Percentiles rank a stretch among this genome's conserved stretches.
Evolutionary conservation across 2,113 vertebrate species (phyloP).

Genomic region (Rhynchomys soricoides): DNA sequence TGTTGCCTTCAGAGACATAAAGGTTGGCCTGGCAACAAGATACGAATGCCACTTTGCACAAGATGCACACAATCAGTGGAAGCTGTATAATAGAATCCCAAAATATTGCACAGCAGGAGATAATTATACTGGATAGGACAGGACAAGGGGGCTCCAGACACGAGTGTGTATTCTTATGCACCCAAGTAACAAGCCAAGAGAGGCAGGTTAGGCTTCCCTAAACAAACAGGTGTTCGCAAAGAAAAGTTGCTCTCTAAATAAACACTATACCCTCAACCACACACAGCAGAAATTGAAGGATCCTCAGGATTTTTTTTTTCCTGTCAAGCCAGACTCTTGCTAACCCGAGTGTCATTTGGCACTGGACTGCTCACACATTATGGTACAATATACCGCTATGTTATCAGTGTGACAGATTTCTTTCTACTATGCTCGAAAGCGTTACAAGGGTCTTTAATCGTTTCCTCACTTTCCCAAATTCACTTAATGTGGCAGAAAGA

Average conservation of each 20-base stretch:
- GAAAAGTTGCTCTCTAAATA: background rate
- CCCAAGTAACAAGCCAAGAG: background rate
- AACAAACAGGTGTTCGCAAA: background rate
- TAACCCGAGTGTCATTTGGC: background rate
- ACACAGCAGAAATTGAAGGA: background rate
- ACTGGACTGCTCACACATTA: background rate
- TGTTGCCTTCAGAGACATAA: background rate
- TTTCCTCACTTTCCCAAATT: background rate
- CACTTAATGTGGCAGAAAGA: background rate
- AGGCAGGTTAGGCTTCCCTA: background rate
- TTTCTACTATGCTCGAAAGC: background rate
- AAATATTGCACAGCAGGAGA: background rate
- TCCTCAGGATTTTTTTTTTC: background rate
- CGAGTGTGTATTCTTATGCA: background rate
- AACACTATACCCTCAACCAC: background rate
- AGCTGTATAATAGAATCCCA: background rate
- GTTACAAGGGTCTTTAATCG: background rate
- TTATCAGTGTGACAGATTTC: background rate
- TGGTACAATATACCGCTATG: background rate
- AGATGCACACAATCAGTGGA: background rate
- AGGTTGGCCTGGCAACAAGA: too few relatives aligned
- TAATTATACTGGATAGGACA: background rate
- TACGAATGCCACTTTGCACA: background rate
- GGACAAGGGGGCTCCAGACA: background rate
- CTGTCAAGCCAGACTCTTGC: background rate